These are phyloP conservation scores for Rhogogaster chlorosoma DNA, from an alignment of 2,888 invertebrate genomes.

Conservation along the genomic window DNA sequence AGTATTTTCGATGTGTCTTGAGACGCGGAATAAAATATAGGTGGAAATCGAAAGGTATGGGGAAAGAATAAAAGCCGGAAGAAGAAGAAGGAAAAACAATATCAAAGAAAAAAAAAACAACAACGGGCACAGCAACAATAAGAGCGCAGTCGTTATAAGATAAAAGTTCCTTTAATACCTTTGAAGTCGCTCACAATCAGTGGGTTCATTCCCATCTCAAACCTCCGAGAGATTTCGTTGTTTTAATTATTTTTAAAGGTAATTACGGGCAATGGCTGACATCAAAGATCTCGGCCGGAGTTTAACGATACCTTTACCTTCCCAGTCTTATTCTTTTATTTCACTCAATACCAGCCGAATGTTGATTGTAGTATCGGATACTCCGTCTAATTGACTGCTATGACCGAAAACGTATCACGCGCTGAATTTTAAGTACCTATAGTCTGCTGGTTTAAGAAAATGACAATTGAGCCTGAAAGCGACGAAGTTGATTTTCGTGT, in stretches of 20 bases:
- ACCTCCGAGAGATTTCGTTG: constrained; percentile 42
- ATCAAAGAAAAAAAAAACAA: not conserved
- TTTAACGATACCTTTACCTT: constrained; percentile 41
- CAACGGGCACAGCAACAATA: constrained; percentile 20
- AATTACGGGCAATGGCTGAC: constrained; percentile 47
- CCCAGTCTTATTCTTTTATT: constrained; percentile 3
- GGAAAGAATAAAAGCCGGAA: not conserved
- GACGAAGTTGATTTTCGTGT: not conserved
- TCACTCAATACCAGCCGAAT: constrained; percentile 1
- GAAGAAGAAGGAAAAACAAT: not conserved
- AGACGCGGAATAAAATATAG: not conserved
- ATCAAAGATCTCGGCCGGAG: constrained; percentile 38
- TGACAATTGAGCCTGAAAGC: not conserved
- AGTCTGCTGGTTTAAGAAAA: not conserved
- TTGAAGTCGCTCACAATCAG: constrained; percentile 47
- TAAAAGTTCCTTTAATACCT: constrained; percentile 47
- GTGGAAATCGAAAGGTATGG: not conserved
- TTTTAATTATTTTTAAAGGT: constrained; percentile 47
- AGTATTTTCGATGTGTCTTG: not conserved
- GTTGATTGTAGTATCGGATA: constrained; percentile 19
- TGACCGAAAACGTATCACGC: not conserved
- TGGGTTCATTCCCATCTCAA: constrained; percentile 47
- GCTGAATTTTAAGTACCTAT: not conserved
- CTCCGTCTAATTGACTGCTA: constrained; percentile 20
- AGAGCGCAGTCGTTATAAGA: constrained; percentile 36